These are phyloP conservation scores for Malacosoma neustria DNA, from an alignment of 2,888 invertebrate species.

Conservation along the genomic window DNA sequence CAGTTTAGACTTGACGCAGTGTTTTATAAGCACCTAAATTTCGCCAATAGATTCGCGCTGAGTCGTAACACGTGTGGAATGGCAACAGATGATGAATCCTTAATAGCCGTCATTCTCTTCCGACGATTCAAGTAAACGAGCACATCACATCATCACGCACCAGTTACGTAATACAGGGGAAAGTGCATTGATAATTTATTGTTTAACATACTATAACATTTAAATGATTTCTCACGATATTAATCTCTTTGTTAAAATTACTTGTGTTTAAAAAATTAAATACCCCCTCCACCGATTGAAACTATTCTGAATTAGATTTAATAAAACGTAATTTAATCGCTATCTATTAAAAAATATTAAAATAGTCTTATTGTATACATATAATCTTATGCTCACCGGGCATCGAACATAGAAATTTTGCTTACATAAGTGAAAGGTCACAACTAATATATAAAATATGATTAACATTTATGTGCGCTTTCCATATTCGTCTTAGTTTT, in stretches of 20 bases:
- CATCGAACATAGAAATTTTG: neutral
- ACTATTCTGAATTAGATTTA: too few species aligned
- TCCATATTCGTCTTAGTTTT: neutral
- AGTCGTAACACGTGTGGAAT: conserved; percentile 24
- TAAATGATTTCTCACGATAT: conserved; percentile 16
- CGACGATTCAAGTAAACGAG: conserved; percentile 46
- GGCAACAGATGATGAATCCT: conserved; percentile 33
- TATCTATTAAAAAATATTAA: too few species aligned
- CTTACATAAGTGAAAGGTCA: neutral
- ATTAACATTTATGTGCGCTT: neutral
- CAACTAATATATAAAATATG: neutral
- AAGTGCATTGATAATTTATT: conserved; percentile 53
- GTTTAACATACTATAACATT: conserved; percentile 22
- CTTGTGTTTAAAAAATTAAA: too few species aligned
- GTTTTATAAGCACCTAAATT: conserved; percentile 22
- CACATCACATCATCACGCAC: conserved; percentile 44
- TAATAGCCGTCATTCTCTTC: conserved; percentile 40
- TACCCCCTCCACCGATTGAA: too few species aligned
- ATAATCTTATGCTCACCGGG: too few species aligned
- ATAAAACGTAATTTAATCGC: too few species aligned
- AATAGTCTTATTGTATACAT: too few species aligned
- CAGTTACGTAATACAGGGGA: conserved; percentile 49
- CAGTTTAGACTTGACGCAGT: conserved; percentile 23
- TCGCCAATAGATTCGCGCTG: conserved; percentile 16
- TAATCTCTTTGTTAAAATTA: too few species aligned